Conservation (phyloP, 30 jellyfish, hydroid and myxozoan genomes). For the Nemopilema nomurai region DNA sequence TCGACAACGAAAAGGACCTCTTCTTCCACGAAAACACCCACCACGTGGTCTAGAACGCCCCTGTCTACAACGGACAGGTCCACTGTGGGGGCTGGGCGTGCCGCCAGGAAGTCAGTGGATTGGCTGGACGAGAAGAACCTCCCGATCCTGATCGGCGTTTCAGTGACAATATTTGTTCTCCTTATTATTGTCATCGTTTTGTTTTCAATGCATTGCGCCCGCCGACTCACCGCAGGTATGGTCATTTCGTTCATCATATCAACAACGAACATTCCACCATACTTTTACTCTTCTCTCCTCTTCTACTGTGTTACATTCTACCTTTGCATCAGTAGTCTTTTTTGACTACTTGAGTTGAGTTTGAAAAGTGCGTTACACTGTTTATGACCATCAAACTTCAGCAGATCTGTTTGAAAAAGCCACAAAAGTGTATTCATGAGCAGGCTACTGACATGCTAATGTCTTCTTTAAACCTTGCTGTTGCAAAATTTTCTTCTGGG, state of each 20-base stretch:
- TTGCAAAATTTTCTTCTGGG: background rate
- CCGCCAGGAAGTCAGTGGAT: conserved; percentile 1
- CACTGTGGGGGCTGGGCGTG: background rate
- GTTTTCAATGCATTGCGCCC: conserved; percentile 5
- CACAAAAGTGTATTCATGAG: background rate
- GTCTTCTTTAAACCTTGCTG: background rate
- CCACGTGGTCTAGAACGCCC: background rate
- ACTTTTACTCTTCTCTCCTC: no score
- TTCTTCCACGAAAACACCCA: background rate
- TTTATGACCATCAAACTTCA: background rate
- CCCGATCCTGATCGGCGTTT: conserved; percentile 48
- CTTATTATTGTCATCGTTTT: conserved; percentile 34
- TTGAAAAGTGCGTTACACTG: background rate
- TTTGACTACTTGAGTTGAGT: background rate
- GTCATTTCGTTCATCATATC: no score
- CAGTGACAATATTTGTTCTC: conserved; percentile 23
- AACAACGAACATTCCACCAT: no score
- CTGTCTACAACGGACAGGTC: background rate
- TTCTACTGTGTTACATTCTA: no score
- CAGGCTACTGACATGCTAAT: no score
- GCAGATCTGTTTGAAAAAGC: background rate
- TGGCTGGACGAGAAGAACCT: conserved; percentile 55
- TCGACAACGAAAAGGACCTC: background rate
- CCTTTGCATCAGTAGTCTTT: background rate
- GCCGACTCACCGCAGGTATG: conserved; percentile 28